Base-by-base conservation (phyloP, 2,888 invertebrate species). In the Sesamia inferens region DNA sequence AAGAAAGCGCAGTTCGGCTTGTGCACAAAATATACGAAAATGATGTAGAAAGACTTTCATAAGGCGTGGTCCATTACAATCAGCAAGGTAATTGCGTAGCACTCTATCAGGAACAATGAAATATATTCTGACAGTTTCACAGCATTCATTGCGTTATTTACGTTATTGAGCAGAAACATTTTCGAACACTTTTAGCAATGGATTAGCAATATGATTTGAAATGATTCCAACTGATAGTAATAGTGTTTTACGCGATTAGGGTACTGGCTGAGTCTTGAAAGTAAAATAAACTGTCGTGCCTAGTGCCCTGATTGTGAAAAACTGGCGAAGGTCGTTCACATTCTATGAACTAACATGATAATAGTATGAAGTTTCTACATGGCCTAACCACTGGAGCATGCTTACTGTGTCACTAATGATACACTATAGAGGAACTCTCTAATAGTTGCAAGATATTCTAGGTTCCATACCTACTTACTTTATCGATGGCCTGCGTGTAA, bases 361-460 rank as follows among this genome's bases (percentile, higher is more conserved):
- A 8, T 19, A 42, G 42, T 14, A 7, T 24, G 67, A 22, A 11
- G 51, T 80, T 75, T 81, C 55, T 47, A 22, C 58, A 75, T 70
- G 39, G 64, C n/a, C 31, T 14, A 48, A 19, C n/a, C 62, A 69
- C 48, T 65, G 57, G 47, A 58, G 54, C 74, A 54, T 66, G 61
- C 11, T 39, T 44, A 58, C 19, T 63, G 22, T 54, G 54, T 47
- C 66, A 48, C 42, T 69, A 69, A 78, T 72, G 54, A 74, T 14
- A 66, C 51, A 10, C 4, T 39, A 0, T 11, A 51, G 24, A 48
- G n/a, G n/a, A 58, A 55, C 19, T 13, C 5, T 59, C 4, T 10
- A 5, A 57, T 71, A 68, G 14, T 58, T 16, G 24, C 31, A 68
- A 19, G 0, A 22, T 42, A 13, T 68, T 55, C 47, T 48, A 24